Evolutionary conservation across 2,797 vertebrate genomes (phyloP).

Genomic region (Molossus alvarezi): DNA sequence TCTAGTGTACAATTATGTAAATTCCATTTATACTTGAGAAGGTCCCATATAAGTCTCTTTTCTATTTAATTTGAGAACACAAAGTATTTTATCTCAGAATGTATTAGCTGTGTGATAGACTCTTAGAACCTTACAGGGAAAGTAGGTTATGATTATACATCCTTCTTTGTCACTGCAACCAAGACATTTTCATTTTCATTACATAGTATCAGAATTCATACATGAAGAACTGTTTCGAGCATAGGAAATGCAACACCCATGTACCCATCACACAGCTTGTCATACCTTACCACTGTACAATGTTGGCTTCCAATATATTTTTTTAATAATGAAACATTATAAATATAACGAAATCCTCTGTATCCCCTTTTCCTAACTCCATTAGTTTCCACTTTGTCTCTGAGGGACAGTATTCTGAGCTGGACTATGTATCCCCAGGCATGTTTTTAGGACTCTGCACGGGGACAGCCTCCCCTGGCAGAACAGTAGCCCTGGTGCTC

Average conservation of each 20-base stretch:
- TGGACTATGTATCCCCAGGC: neutral
- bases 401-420: neutral
- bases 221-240: neutral
- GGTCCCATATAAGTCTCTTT: neutral
- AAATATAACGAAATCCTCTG: neutral
- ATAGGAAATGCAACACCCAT: neutral
- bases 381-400: neutral
- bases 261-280: neutral
- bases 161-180: neutral
- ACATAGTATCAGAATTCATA: neutral
- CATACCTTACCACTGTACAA: neutral
- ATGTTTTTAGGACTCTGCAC: neutral
- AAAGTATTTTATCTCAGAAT: conserved; percentile 51
- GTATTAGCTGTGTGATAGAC: conserved; percentile 9
- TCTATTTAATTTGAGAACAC: conserved; percentile 11
- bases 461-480: neutral
- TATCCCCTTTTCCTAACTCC: neutral
- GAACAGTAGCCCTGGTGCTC: neutral
- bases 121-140: conserved; percentile 19
- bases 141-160: conserved; percentile 8
- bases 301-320: conserved; percentile 19
- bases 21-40: neutral
- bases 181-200: conserved; percentile 36
- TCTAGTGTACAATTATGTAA: conserved; percentile 32
- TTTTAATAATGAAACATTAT: neutral